Evolutionary conservation across 1,140 invertebrate species (phyloP).

Genomic region (Drosophila subpulchrella): DNA sequence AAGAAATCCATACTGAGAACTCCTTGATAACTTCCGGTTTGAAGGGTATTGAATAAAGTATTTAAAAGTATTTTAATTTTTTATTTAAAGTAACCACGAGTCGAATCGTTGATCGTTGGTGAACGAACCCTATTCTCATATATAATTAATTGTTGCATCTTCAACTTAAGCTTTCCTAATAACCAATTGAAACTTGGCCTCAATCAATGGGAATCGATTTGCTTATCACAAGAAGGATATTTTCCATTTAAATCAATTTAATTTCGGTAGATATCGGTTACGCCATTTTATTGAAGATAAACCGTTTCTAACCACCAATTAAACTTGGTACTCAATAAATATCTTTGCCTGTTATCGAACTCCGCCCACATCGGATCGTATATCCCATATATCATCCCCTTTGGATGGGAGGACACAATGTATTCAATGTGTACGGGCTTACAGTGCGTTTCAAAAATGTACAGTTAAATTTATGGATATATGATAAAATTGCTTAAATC

Average conservation of each 20-base stretch:
- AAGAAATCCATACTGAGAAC: conserved; percentile 12
- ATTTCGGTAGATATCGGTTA: conserved; percentile 17
- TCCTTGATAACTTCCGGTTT: conserved; percentile 8
- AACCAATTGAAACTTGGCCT: conserved; percentile 1
- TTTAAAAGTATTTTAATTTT: neutral
- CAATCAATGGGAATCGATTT: conserved; percentile 19
- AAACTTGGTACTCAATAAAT: conserved; percentile 33
- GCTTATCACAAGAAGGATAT: conserved; percentile 26
- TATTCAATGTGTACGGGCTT: conserved; percentile 21
- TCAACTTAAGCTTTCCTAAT: conserved; percentile 6
- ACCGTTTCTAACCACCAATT: conserved; percentile 42
- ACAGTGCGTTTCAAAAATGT: conserved; percentile 24
- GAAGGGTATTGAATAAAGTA: neutral
- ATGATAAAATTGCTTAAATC: too few relatives aligned
- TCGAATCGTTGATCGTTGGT: neutral
- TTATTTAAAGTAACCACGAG: neutral
- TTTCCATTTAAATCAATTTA: conserved; percentile 9
- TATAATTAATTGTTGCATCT: neutral
- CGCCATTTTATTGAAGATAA: conserved; percentile 34
- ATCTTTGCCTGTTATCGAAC: conserved; percentile 36
- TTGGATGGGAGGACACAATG: conserved; percentile 28
- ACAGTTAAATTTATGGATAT: neutral
- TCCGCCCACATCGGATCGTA: conserved; percentile 42
- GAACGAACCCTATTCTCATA: neutral
- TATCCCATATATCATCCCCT: conserved; percentile 50